phyloP scores from a whole-genome alignment of 1,140 invertebrate genomes.

The Megalonaias nervosa region DNA sequence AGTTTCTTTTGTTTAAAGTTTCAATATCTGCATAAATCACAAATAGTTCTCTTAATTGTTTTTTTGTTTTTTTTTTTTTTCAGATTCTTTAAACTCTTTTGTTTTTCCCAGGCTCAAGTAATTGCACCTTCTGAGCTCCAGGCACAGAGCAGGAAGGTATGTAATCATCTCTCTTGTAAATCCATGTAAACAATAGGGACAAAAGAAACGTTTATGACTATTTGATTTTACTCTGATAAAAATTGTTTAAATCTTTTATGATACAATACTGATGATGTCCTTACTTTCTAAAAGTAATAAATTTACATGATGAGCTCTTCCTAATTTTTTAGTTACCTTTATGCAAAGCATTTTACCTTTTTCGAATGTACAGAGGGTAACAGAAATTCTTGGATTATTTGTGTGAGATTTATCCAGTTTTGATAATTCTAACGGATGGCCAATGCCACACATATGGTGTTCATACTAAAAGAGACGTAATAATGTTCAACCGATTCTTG shows the following conservation, averaged over 20 bases:
- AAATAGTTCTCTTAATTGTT: conserved; percentile 19
- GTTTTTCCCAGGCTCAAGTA: conserved; percentile 8
- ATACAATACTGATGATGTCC: conserved; percentile 19
- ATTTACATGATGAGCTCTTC: conserved; percentile 10
- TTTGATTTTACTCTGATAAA: conserved; percentile 2
- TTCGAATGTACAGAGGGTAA: conserved; percentile 23
- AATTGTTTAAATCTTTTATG: conserved; percentile 14
- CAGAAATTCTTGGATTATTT: conserved; percentile 27
- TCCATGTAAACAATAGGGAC: conserved; percentile 26
- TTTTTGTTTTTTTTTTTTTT: too few relatives aligned
- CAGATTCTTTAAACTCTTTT: conserved; percentile 28
- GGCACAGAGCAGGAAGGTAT: conserved; percentile 25
- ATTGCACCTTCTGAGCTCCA: conserved; percentile 23
- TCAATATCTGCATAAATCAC: conserved; percentile 32
- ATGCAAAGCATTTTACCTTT: conserved; percentile 14
- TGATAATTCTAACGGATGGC: conserved; percentile 17
- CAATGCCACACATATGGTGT: conserved; percentile 23
- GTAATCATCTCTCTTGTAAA: conserved; percentile 10
- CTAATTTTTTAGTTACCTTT: conserved; percentile 15
- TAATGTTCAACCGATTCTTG: conserved; percentile 23
- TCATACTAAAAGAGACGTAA: conserved; percentile 25
- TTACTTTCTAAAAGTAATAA: conserved; percentile 23
- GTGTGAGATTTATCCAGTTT: conserved; percentile 24
- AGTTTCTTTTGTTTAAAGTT: conserved; percentile 30
- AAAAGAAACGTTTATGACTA: conserved; percentile 5